Conservation (phyloP, 2,797 vertebrate genomes). For the Hydrolagus colliei region DNA sequence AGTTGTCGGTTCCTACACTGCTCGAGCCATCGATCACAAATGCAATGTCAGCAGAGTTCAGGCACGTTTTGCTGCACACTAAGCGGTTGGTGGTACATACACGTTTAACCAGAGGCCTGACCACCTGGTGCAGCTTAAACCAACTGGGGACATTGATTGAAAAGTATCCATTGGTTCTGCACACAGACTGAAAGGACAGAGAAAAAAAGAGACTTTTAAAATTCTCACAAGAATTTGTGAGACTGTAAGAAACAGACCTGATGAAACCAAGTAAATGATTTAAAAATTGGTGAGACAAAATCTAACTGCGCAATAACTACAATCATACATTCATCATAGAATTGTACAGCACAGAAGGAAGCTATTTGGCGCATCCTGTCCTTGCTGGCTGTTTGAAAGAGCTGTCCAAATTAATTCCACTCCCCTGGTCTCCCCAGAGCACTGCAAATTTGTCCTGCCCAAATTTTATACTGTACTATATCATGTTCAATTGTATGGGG, state of each 20-base stretch:
- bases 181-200: slow-evolving; percentile 73
- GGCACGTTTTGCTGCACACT: slow-evolving; percentile 92
- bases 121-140: slow-evolving; percentile 76
- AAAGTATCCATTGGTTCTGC: slow-evolving; percentile 83
- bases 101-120: slow-evolving; percentile 80
- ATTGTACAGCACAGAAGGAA: too few relatives aligned
- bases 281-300: neutral
- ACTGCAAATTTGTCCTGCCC: too few relatives aligned
- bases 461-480: too few relatives aligned
- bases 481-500: too few relatives aligned
- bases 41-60: slow-evolving; percentile 88
- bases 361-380: too few relatives aligned
- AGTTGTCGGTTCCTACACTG: slow-evolving; percentile 87
- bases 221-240: neutral
- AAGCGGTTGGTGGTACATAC: slow-evolving; percentile 78
- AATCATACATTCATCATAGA: too few relatives aligned
- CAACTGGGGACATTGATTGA: slow-evolving; percentile 80
- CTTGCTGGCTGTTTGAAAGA: too few relatives aligned
- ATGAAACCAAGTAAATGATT: neutral
- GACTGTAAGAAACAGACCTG: too few relatives aligned
- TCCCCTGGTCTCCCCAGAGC: too few relatives aligned
- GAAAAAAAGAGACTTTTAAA: neutral
- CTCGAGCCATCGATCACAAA: slow-evolving; percentile 95
- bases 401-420: too few relatives aligned
- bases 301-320: too few relatives aligned